Percentiles rank a stretch among this genome's conserved stretches.
These are phyloP conservation scores for Dryobotodes eremita DNA, from an alignment of 2,888 invertebrate genomes.

Conservation along the genomic window DNA sequence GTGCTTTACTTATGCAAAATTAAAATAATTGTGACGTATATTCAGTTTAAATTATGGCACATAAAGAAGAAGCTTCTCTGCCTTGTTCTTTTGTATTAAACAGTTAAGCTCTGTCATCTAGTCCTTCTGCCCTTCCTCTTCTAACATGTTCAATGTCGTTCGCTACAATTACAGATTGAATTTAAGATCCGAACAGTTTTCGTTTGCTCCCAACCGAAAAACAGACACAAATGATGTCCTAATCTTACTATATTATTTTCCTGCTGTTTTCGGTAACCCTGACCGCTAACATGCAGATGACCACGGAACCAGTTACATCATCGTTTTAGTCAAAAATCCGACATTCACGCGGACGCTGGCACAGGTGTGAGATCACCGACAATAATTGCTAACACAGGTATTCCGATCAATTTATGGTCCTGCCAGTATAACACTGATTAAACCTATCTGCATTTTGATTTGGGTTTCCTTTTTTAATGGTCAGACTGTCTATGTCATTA, in stretches of 20 bases:
- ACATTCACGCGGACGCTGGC: conserved; percentile 22
- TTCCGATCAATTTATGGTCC: conserved; percentile 1
- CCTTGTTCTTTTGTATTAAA: not conserved
- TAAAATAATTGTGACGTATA: not conserved
- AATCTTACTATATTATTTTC: not conserved
- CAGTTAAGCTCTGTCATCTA: not conserved
- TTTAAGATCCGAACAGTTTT: not conserved
- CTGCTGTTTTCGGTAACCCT: conserved; percentile 32
- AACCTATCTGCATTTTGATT: not conserved
- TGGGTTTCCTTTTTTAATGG: not conserved
- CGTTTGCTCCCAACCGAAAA: not conserved
- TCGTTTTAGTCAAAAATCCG: conserved; percentile 45
- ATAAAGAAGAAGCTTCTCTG: not conserved
- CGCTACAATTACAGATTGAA: not conserved
- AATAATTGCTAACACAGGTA: conserved; percentile 14
- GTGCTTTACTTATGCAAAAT: conserved; percentile 15
- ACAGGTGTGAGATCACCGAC: conserved; percentile 54
- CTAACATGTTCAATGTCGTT: not conserved
- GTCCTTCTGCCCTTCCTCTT: not conserved
- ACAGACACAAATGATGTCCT: not conserved
- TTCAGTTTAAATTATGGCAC: not conserved
- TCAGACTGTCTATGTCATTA: not conserved
- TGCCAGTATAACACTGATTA: not conserved
- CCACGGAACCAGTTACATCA: conserved; percentile 55
- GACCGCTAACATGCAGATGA: conserved; percentile 40